A percentile compares a stretch with the other conserved stretches of the same genome.
Conservation (phyloP, 2,888 invertebrate species). For the Metallyticus violacea region DNA sequence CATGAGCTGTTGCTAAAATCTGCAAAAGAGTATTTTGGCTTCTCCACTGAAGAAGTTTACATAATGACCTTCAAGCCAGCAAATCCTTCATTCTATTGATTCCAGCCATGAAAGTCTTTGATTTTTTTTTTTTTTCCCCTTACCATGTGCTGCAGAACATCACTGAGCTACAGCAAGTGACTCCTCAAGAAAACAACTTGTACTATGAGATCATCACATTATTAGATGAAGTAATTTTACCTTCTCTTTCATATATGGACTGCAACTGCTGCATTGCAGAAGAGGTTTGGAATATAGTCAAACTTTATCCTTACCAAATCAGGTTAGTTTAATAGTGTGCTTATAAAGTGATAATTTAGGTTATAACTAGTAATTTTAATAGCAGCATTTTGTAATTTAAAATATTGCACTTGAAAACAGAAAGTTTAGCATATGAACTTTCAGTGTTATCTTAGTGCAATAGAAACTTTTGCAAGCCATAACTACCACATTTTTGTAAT, state of each 20-base stretch:
- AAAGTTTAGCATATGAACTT: neutral
- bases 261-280: slow-evolving; percentile 95
- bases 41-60: no score
- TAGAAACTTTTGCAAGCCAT: neutral
- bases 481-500: neutral
- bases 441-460: neutral
- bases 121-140: neutral
- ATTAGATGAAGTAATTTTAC: slow-evolving; percentile 84
- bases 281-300: slow-evolving; percentile 89
- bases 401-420: neutral
- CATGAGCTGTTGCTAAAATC: no score
- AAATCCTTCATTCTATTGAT: no score
- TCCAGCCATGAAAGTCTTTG: no score
- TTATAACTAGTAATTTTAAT: neutral
- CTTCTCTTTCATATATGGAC: slow-evolving; percentile 86
- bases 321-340: slow-evolving; percentile 47
- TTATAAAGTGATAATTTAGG: neutral
- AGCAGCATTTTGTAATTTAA: neutral
- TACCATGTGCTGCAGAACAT: neutral
- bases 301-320: slow-evolving; percentile 81
- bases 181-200: slow-evolving; percentile 53
- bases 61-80: no score
- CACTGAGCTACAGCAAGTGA: slow-evolving; percentile 43
- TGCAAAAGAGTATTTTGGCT: no score
- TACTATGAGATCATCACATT: slow-evolving; percentile 83